These are phyloP conservation scores for Plemyria rubiginata DNA, from an alignment of 2,888 invertebrate species.

Conservation along the genomic window DNA sequence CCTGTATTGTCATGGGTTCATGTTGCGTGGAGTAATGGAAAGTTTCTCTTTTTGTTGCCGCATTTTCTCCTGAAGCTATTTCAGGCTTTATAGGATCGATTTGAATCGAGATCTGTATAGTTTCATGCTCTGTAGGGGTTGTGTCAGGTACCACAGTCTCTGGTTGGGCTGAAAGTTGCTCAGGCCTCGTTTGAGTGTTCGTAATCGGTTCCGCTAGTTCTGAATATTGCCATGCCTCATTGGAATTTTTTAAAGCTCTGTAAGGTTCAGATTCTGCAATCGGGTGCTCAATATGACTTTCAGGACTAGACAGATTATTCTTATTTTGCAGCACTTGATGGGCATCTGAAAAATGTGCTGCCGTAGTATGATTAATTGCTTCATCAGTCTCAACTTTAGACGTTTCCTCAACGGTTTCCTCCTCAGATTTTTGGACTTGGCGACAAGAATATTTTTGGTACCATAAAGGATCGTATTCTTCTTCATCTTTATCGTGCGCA, in stretches of 20 bases:
- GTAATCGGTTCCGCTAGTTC: neutral
- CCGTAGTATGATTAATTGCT: neutral
- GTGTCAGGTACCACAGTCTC: neutral
- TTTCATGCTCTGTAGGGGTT: slow-evolving; percentile 3
- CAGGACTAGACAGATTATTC: neutral
- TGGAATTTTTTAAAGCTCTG: neutral
- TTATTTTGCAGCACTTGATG: slow-evolving; percentile 1
- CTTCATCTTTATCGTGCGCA: slow-evolving; percentile 27
- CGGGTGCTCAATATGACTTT: neutral
- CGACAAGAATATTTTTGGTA: slow-evolving; percentile 9
- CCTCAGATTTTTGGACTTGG: slow-evolving; percentile 2
- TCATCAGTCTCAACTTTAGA: slow-evolving; percentile 3
- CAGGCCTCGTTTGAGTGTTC: neutral
- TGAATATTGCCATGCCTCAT: slow-evolving; percentile 5
- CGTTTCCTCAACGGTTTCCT: neutral
- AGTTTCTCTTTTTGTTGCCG: neutral
- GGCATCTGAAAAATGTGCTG: neutral
- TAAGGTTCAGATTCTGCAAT: slow-evolving; percentile 9
- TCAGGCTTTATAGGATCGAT: slow-evolving; percentile 12
- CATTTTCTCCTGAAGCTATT: neutral
- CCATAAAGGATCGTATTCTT: slow-evolving; percentile 17
- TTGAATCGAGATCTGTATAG: slow-evolving; percentile 11
- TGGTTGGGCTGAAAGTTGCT: neutral
- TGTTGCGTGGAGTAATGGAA: neutral
- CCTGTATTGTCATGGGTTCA: neutral